Conservation (phyloP, 2,797 vertebrate species). For the Brachyrhaphis roseni region DNA sequence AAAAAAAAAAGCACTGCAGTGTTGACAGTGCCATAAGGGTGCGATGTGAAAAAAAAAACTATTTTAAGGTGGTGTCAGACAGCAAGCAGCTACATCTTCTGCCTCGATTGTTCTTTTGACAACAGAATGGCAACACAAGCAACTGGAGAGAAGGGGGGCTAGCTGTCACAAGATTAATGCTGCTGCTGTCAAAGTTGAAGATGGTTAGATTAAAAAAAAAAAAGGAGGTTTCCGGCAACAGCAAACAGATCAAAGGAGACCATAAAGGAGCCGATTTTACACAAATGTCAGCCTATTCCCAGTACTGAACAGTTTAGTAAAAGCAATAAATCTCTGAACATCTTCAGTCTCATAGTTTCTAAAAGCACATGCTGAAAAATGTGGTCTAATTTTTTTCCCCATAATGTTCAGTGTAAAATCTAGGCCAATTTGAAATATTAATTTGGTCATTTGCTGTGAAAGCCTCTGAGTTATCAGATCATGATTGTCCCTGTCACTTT, state of each 20-base stretch:
- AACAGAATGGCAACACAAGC: neutral
- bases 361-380: neutral
- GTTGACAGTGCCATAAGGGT: neutral
- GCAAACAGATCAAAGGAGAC: neutral
- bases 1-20: neutral
- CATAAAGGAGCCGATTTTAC: neutral
- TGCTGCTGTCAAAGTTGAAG: slow-evolving; percentile 4
- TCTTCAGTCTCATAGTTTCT: neutral
- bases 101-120: neutral
- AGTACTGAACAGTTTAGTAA: neutral
- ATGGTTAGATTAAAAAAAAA: neutral
- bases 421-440: neutral
- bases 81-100: neutral
- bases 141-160: neutral
- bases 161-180: neutral
- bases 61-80: slow-evolving; percentile 4
- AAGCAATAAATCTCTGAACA: neutral
- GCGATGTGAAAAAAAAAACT: neutral
- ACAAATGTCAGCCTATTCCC: neutral
- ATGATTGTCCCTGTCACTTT: slow-evolving; percentile 8
- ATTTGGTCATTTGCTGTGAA: slow-evolving; percentile 12
- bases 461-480: neutral
- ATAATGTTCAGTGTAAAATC: slow-evolving; percentile 2
- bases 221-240: neutral
- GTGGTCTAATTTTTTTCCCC: neutral